Percentiles rank a stretch among this genome's conserved stretches.
phyloP scores from a whole-genome alignment of 2,113 vertebrate genomes.

The Seriola quinqueradiata region DNA sequence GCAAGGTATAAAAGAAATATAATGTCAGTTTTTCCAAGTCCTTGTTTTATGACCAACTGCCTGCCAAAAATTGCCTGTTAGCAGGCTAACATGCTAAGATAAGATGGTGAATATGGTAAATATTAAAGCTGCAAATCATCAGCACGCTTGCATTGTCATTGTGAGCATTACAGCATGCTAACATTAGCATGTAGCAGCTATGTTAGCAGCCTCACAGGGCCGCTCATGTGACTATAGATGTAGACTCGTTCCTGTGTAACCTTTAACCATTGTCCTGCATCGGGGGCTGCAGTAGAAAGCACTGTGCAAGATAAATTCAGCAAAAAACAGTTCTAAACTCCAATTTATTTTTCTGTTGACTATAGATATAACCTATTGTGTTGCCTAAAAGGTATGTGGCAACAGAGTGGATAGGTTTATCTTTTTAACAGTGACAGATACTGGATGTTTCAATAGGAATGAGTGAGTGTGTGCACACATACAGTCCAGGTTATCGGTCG shows the following conservation, averaged over 20 bases:
- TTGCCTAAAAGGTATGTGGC: slow-evolving; percentile 23
- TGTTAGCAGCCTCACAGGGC: background rate
- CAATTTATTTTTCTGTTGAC: slow-evolving; percentile 32
- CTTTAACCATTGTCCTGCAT: background rate
- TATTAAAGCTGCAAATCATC: background rate
- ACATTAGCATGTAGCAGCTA: background rate
- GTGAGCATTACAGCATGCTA: background rate
- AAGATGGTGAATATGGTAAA: background rate
- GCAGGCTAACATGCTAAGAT: background rate
- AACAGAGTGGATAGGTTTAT: slow-evolving; percentile 50
- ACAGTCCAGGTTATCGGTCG: slow-evolving; percentile 50
- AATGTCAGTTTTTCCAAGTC: background rate
- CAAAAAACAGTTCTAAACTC: background rate
- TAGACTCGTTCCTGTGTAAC: background rate
- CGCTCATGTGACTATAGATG: too few species aligned
- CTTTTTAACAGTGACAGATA: slow-evolving; percentile 32
- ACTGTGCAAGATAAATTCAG: slow-evolving; percentile 8
- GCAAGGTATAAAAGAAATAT: background rate
- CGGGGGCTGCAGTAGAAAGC: slow-evolving; percentile 16
- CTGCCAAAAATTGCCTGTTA: background rate
- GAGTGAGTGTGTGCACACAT: slow-evolving; percentile 22
- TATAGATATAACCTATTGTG: slow-evolving; percentile 58
- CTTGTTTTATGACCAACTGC: too few species aligned
- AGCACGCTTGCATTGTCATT: too few species aligned
- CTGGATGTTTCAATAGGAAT: slow-evolving; percentile 38